These are phyloP conservation scores for Gobius niger DNA, from an alignment of 2,113 vertebrate genomes.

Conservation along the genomic window DNA sequence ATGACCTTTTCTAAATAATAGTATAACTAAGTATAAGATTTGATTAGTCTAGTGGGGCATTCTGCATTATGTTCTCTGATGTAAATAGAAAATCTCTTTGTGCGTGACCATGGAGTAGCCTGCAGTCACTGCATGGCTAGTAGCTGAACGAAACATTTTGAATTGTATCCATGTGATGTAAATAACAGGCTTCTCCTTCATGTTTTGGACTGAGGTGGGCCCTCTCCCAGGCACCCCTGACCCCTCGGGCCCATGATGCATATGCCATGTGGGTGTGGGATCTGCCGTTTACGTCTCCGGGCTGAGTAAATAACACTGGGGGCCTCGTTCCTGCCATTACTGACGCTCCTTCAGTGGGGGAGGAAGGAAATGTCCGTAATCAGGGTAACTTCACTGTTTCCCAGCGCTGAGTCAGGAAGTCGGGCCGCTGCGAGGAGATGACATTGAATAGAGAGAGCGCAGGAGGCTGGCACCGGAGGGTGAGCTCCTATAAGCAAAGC, in stretches of 20 bases:
- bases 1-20: no score
- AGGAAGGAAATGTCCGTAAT: constrained; percentile 79
- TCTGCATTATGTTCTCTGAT: neutral
- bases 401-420: constrained; percentile 67
- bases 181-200: constrained; percentile 7
- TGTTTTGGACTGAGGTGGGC: constrained; percentile 23
- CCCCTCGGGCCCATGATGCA: constrained; percentile 54
- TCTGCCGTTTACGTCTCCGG: constrained; percentile 59
- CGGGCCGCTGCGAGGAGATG: constrained; percentile 55
- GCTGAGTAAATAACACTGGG: constrained; percentile 67
- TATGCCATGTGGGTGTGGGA: constrained; percentile 73
- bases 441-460: constrained; percentile 51
- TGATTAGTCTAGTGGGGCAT: no score
- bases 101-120: neutral
- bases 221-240: constrained; percentile 65
- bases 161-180: constrained; percentile 23
- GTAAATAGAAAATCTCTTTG: neutral
- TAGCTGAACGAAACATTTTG: constrained; percentile 6
- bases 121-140: constrained; percentile 3
- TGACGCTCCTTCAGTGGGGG: constrained; percentile 43
- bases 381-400: constrained; percentile 71
- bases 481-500: constrained; percentile 3
- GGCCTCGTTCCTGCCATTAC: constrained; percentile 69
- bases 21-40: neutral
- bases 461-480: constrained; percentile 22